Evolutionary conservation across 64 coral and sea anemone genomes (phyloP).

Genomic region (Montipora sp.): DNA sequence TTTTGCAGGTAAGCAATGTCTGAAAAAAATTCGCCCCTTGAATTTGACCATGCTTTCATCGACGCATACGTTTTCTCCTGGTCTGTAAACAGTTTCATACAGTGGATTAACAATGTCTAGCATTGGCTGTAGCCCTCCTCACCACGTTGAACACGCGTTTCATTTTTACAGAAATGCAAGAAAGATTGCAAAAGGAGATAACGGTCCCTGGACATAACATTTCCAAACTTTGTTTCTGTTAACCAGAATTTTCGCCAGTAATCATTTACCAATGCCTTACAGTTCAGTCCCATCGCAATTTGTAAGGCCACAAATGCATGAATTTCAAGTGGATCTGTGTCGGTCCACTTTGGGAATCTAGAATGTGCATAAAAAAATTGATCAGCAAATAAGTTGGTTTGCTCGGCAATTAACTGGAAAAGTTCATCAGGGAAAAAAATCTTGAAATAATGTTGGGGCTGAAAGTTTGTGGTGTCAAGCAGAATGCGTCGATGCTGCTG

Average conservation of each 20-base stretch:
- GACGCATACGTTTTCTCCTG: constrained; percentile 12
- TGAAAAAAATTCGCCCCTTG: constrained; percentile 54
- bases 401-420: background rate
- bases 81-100: background rate
- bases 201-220: constrained; percentile 17
- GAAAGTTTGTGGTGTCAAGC: constrained; percentile 3
- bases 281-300: background rate
- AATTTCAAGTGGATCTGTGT: constrained; percentile 50
- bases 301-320: constrained; percentile 73
- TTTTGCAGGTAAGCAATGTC: constrained; percentile 70
- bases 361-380: constrained; percentile 29
- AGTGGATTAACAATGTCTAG: constrained; percentile 31
- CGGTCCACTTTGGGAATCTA: constrained; percentile 41
- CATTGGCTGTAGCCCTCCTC: constrained; percentile 7
- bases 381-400: background rate
- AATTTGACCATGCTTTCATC: constrained; percentile 76
- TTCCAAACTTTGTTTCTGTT: constrained; percentile 10
- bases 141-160: constrained; percentile 4
- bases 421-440: constrained; percentile 2
- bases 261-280: constrained; percentile 17
- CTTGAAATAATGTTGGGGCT: background rate
- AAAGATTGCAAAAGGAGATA: constrained; percentile 33
- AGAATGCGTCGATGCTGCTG: background rate
- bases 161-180: constrained; percentile 36
- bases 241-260: constrained; percentile 37